Conservation (phyloP, 1,140 invertebrate genomes). For the Armadillidium nasatum region DNA sequence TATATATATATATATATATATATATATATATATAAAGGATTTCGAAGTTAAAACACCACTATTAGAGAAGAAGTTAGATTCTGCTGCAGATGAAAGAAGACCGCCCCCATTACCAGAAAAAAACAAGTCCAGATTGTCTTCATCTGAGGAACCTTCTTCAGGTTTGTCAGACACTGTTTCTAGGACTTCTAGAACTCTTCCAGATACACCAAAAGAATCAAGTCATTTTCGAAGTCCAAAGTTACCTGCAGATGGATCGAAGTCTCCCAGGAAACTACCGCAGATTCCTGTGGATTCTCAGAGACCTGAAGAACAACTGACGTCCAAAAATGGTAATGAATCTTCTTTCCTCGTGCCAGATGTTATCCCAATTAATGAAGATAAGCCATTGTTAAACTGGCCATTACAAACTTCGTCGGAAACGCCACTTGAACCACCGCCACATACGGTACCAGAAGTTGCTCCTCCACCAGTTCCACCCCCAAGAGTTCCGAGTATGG, state of each 20-base stretch:
- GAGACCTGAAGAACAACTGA: too few relatives aligned
- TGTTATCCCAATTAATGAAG: too few relatives aligned
- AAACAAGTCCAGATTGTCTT: background rate
- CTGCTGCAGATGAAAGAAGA: background rate
- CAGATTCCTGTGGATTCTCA: too few relatives aligned
- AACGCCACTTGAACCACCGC: background rate
- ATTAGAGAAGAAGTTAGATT: background rate
- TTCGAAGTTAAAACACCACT: background rate
- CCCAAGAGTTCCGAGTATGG: background rate
- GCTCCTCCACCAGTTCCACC: background rate
- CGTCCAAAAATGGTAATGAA: too few relatives aligned
- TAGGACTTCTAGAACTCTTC: background rate
- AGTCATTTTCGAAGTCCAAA: too few relatives aligned
- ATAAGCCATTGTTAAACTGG: background rate
- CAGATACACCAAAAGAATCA: background rate
- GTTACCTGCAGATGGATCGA: too few relatives aligned
- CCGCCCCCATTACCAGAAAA: background rate
- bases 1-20: constrained; percentile 12
- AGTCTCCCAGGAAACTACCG: too few relatives aligned
- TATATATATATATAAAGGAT: constrained; percentile 11
- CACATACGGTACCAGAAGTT: background rate
- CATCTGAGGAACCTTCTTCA: background rate
- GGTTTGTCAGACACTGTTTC: background rate
- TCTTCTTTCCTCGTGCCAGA: too few relatives aligned
- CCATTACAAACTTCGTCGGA: background rate